Evolutionary conservation across 2,888 invertebrate genomes (phyloP).

Genomic region (Dysmachus trigonus): DNA sequence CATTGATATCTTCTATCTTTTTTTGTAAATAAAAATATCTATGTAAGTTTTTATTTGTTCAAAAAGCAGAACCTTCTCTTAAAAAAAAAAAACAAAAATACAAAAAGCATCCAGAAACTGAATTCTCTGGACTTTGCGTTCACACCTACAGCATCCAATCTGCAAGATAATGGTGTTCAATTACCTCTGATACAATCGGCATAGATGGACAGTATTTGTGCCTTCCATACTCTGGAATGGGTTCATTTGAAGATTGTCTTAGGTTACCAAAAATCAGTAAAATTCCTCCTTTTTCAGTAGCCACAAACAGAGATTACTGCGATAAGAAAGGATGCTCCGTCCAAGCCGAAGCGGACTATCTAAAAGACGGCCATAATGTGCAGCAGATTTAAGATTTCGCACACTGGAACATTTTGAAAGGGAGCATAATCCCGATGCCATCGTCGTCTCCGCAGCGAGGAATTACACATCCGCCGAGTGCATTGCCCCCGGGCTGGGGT

Average conservation of each 20-base stretch:
- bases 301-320: not conserved
- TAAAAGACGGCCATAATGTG: not conserved
- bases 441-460: not conserved
- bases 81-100: too few species aligned
- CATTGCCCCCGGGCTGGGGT: not conserved
- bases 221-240: not conserved
- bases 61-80: too few species aligned
- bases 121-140: not conserved
- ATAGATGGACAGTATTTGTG: not conserved
- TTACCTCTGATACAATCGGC: not conserved
- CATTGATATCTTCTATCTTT: too few species aligned
- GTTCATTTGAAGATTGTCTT: not conserved
- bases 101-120: not conserved
- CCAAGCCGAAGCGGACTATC: not conserved
- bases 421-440: not conserved
- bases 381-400: not conserved
- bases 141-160: not conserved
- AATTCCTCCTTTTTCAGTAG: not conserved
- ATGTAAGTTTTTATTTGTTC: too few species aligned
- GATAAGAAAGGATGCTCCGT: not conserved
- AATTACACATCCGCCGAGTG: not conserved
- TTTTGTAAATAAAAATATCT: too few species aligned
- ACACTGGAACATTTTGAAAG: not conserved
- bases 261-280: not conserved
- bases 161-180: not conserved